phyloP scores from a whole-genome alignment of 1,140 invertebrate genomes.

The Chrysoperla carnea region DNA sequence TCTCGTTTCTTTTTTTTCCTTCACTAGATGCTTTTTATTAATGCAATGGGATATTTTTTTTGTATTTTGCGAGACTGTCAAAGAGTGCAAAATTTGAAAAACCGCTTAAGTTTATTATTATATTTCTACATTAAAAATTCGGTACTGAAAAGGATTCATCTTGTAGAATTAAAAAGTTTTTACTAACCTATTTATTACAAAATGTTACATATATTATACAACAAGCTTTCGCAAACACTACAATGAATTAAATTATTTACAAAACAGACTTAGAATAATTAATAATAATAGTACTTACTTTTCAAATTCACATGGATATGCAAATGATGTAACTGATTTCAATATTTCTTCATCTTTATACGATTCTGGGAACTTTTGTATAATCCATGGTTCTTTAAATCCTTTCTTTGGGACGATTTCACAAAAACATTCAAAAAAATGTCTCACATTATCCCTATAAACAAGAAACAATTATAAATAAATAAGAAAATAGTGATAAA shows the following conservation, averaged over 20 bases:
- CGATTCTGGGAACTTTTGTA: constrained; percentile 56
- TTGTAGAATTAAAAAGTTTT: too few species aligned
- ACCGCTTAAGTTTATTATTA: too few species aligned
- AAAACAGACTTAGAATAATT: constrained; percentile 6
- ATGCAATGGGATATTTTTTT: too few species aligned
- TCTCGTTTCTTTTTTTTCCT: too few species aligned
- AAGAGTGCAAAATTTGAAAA: too few species aligned
- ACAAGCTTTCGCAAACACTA: background rate
- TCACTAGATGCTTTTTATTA: too few species aligned
- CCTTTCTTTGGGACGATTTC: constrained; percentile 51
- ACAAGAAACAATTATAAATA: background rate
- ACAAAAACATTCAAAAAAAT: constrained; percentile 69
- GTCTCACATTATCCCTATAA: constrained; percentile 61
- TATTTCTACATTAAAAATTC: too few species aligned
- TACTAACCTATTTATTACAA: too few species aligned
- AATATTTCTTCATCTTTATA: constrained; percentile 60
- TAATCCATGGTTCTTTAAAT: constrained; percentile 45
- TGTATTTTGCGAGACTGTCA: too few species aligned
- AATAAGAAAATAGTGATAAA: too few species aligned
- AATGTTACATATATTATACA: too few species aligned
- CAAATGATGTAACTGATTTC: constrained; percentile 66
- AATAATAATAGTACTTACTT: constrained; percentile 35
- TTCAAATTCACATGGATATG: constrained; percentile 65
- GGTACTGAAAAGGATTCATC: too few species aligned
- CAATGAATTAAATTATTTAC: constrained; percentile 2